Base-by-base conservation (phyloP, 1,140 invertebrate species). In the Trigoniulus corallinus region DNA sequence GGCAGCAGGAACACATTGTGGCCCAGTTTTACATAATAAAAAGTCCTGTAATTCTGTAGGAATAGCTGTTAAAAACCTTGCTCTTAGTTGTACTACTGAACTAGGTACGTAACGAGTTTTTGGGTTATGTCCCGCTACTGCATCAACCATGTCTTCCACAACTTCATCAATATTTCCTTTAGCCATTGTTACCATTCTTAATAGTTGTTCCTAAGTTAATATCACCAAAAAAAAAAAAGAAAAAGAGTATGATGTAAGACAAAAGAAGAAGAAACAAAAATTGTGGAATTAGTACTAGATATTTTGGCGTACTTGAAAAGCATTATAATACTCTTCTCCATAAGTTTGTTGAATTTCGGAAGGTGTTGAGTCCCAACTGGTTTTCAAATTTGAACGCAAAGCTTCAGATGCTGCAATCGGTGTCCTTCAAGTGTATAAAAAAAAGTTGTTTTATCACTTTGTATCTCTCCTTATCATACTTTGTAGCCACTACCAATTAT, bases 271-370 rank as follows among this genome's bases (percentile, higher is more conserved):
- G 29, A 34, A 34, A 7, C 7, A 7, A 34, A n/a, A n/a, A n/a
- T n/a, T n/a, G n/a, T n/a, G n/a, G n/a, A n/a, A n/a, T n/a, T n/a
- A n/a, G n/a, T n/a, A n/a, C n/a, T n/a, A n/a, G n/a, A n/a, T n/a
- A n/a, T n/a, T 34, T 34, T 34, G 29, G 15, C n/a, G 4, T 39
- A 52, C 56, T 46, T 64, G 60, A 53, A 64, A 67, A 44, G 65
- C 62, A 41, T 64, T 47, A 39, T 63, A 64, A 52, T 69, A 69
- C 39, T 56, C 60, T 23, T 65, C 57, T 1, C 67, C 67, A 54
- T 69, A 69, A 22, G 58, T 61, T 27, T 56, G 47, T 41, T 58
- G 59, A 21, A 67, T 59, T 7, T 65, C 59, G 37, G 61, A 57
- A 0, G 63, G 58, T 18, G 61, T 62, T 18, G 55, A 29, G 27